Percentiles rank a stretch among this genome's conserved stretches.
Evolutionary conservation across 2,888 invertebrate species (phyloP).

Genomic region (Leptopterna dolabrata): DNA sequence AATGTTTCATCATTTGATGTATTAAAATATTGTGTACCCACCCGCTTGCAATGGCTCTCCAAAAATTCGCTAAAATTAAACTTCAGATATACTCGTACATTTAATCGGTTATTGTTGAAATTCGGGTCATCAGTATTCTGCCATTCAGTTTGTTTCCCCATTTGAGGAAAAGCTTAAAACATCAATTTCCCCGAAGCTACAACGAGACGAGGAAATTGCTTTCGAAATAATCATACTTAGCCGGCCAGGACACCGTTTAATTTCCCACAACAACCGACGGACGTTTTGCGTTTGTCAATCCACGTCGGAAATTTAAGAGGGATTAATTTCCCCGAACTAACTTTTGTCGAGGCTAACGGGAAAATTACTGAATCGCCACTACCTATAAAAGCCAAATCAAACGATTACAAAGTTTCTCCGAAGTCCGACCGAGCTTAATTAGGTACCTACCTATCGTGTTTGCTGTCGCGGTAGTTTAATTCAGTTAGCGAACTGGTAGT

Average conservation of each 20-base stretch:
- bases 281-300: background rate
- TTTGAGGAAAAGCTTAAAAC: background rate
- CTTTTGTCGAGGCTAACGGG: background rate
- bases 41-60: too few species aligned
- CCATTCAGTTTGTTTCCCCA: background rate
- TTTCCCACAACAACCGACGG: background rate
- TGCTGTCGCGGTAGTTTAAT: too few species aligned
- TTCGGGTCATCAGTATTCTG: too few species aligned
- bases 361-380: background rate
- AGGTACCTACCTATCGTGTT: background rate
- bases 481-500: background rate
- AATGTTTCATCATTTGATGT: too few species aligned
- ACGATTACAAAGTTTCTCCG: constrained; percentile 4
- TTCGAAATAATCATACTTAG: background rate
- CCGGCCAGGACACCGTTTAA: background rate
- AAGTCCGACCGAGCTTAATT: background rate
- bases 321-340: constrained; percentile 12
- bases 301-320: background rate
- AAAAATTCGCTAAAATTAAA: too few species aligned
- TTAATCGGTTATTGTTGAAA: too few species aligned
- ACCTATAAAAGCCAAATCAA: background rate
- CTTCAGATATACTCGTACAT: too few species aligned
- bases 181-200: background rate
- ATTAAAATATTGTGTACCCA: too few species aligned
- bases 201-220: background rate